Percentiles rank a stretch among this genome's conserved stretches.
phyloP scores from a whole-genome alignment of 2,113 vertebrate genomes.

The Salvator merianae region DNA sequence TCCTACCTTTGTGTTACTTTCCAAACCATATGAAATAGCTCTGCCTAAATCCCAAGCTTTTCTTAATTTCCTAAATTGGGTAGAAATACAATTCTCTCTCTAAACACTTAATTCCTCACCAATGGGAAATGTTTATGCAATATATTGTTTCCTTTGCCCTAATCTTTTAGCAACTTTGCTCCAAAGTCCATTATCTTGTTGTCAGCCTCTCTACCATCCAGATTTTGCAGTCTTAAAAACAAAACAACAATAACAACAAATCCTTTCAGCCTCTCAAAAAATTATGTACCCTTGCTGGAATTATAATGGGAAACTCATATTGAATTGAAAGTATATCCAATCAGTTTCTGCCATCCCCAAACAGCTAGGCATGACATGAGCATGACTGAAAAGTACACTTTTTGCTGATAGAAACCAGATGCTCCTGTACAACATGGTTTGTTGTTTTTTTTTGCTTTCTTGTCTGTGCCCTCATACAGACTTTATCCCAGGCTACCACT shows the following conservation, averaged over 20 bases:
- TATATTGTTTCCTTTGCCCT: neutral
- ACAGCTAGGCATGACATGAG: neutral
- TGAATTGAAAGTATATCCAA: neutral
- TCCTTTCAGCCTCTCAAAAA: neutral
- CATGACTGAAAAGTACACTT: no score
- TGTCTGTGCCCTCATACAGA: no score
- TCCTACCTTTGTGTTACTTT: slow-evolving; percentile 60
- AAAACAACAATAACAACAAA: no score
- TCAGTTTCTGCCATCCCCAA: neutral
- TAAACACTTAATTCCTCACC: neutral
- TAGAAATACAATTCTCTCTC: neutral
- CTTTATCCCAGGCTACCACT: neutral
- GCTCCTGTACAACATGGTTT: no score
- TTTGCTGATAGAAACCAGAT: no score
- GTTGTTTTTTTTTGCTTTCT: no score
- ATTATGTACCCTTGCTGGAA: neutral
- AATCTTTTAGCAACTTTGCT: neutral
- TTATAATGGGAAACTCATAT: neutral
- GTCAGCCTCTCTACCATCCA: no score
- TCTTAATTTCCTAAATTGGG: slow-evolving; percentile 42
- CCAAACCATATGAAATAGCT: slow-evolving; percentile 37
- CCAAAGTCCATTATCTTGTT: neutral
- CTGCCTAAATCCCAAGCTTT: slow-evolving; percentile 16
- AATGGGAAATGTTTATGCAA: neutral
- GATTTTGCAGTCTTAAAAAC: no score